Evolutionary conservation across 2,888 invertebrate genomes (phyloP), one percentile per base, ranked within the genome.

Genomic region (Danaus chrysippus): DNA sequence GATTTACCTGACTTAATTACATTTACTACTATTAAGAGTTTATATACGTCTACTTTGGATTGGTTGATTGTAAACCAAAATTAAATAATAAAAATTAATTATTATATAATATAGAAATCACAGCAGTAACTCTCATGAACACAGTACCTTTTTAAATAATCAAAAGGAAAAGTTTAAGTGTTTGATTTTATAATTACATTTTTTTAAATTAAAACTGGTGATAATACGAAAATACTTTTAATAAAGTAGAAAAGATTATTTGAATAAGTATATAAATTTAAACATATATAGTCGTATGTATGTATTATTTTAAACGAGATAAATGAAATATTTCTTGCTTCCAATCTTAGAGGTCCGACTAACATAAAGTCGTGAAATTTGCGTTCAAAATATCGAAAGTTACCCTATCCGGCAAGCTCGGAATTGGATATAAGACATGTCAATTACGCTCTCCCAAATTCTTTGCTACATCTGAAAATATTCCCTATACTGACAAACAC

Each of bases 1-100:
- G 87, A 87, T 87, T 87, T 87, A 87, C 86, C 86, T 86, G 86
- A 82, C 83, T 86, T 87, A 87, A 87, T 87, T 87, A 87, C 84
- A 81, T 86, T 87, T 86, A 83, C 79, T 81, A 83, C 79, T 86
- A 84, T 82, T 81, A 82, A 77, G 73, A 78, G 77, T 81, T 76
- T 74, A 61, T 66, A 71, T 74, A 42, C 53, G 52, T 10, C 10
- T 59, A 57, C 10, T 52, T 64, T 42, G 66, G 58, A 74, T 77
- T 78, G 80, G 77, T 54, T 44, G 55, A 62, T 41, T 65, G 64
- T 41, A 41, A 13, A 34, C 23, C 6, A 34, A 34, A 5, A 34
- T 34, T 34, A 34, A 34, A 34, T 34, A 34, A 6, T 34, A 34
- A 34, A 34, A 34, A 6, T 8, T 34, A 34, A 34, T 34, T 34